phyloP scores from a whole-genome alignment of 2,113 vertebrate genomes.

The Rutilus rutilus region DNA sequence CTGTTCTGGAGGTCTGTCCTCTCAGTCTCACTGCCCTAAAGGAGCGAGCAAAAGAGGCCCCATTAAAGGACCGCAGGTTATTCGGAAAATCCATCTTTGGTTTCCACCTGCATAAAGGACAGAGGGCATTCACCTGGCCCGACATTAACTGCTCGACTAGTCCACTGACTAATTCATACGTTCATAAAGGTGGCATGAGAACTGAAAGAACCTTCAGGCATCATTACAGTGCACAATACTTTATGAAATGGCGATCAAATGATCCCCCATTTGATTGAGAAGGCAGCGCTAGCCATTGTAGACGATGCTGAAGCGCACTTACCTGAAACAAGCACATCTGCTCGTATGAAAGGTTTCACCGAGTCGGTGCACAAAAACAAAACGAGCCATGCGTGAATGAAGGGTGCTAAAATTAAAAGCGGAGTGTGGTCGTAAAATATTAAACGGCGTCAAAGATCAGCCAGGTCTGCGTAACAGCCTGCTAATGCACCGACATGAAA shows the following conservation, averaged over 20 bases:
- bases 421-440: constrained; percentile 67
- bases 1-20: background rate
- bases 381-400: constrained; percentile 56
- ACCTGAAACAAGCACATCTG: background rate
- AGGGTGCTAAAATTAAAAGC: constrained; percentile 53
- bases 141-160: constrained; percentile 19
- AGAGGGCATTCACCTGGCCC: constrained; percentile 12
- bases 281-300: background rate
- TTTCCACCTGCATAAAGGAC: constrained; percentile 32
- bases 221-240: constrained; percentile 8
- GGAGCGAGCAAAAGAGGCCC: background rate
- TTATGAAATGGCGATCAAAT: constrained; percentile 14
- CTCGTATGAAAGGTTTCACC: constrained; percentile 26
- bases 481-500: constrained; percentile 69
- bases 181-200: constrained; percentile 42
- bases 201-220: background rate
- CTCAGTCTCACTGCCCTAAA: background rate
- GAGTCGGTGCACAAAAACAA: constrained; percentile 55
- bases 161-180: constrained; percentile 60
- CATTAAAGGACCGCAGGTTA: background rate
- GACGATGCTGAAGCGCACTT: background rate
- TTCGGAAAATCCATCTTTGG: constrained; percentile 38
- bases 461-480: constrained; percentile 71
- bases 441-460: constrained; percentile 62
- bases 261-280: background rate